Evolutionary conservation across 2,888 invertebrate species (phyloP), one percentile per base, ranked within the genome.

Genomic region (Drosophila demipolita): DNA sequence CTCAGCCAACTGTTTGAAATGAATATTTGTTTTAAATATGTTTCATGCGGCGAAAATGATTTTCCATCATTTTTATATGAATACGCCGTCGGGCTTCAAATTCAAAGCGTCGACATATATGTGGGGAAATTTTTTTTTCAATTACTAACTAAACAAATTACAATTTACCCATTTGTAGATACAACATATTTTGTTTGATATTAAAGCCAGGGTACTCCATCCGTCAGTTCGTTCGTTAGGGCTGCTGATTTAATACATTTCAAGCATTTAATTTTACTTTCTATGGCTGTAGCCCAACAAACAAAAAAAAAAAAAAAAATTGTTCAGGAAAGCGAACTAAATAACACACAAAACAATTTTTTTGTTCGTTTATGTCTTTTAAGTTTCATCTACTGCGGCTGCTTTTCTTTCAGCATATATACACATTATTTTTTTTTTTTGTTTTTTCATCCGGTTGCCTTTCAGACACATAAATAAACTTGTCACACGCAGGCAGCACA

Each of bases 391-490:
- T 57, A 48, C 49, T 54, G 61, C 64, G 63, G 48, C 59, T 38
- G 45, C 55, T 66, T 67, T 68, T 58, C 45, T 40, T 69, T 35
- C 50, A 23, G 8, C 23, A 45, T 45, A 15, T 8, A 45, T 3
- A 38, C 8, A 38, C 8, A 38, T 8, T 23, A 23, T 23, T 8
- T 17, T 0, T 23, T 29, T 63, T 61, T 52, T 52, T 73, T 67
- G 68, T 55, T 61, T 61, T 70, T 71, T 74, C 76, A 72, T 76
- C 67, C 58, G 58, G 75, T 53, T 74, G 81, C 81, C 66, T 80
- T 64, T 85, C 84, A 85, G 84, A 85, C 84, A 86, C 84, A 85
- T 85, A 85, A 86, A 85, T 85, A 85, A 85, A 84, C 81, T 86
- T 85, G 84, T 85, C 83, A 83, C 83, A 85, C 70, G 63, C 81